These are phyloP conservation scores for Habropoda laboriosa DNA, from an alignment of 1,140 invertebrate species.

Conservation along the genomic window DNA sequence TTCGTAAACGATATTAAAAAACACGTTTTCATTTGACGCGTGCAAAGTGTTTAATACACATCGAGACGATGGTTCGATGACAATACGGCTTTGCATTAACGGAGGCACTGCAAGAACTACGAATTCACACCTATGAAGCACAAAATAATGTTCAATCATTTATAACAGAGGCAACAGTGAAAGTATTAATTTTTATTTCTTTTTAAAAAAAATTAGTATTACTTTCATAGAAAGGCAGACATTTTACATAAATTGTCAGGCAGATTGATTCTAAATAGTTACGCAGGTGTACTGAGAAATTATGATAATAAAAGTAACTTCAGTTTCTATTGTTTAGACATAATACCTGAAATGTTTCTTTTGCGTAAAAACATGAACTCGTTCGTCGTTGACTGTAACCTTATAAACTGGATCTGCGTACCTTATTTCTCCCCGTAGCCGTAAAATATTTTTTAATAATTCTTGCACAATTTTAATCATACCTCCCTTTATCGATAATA, in stretches of 20 bases:
- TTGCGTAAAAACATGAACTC: slow-evolving; percentile 55
- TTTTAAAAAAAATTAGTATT: no score
- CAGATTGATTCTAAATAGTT: no score
- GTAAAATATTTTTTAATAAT: slow-evolving; percentile 48
- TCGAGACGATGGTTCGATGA: slow-evolving; percentile 45
- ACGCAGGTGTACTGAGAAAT: no score
- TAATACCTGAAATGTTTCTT: slow-evolving; percentile 57
- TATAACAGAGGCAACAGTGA: slow-evolving; percentile 3
- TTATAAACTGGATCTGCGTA: slow-evolving; percentile 52
- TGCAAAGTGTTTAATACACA: slow-evolving; percentile 38
- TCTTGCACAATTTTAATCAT: slow-evolving; percentile 42
- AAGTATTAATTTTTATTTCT: no score
- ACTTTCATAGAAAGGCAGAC: no score
- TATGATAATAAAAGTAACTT: no score
- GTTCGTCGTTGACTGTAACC: slow-evolving; percentile 59
- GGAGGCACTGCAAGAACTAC: slow-evolving; percentile 67
- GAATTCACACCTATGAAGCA: slow-evolving; percentile 63
- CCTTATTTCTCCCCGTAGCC: slow-evolving; percentile 50
- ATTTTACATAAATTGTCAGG: no score
- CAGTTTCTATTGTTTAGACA: no score
- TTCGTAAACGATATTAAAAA: slow-evolving; percentile 59
- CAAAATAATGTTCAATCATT: neutral
- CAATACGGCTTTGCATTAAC: slow-evolving; percentile 44
- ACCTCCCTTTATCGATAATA: slow-evolving; percentile 49
- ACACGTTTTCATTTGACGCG: slow-evolving; percentile 41